phyloP scores from a whole-genome alignment of 2,888 invertebrate species.

The Selenia dentaria region DNA sequence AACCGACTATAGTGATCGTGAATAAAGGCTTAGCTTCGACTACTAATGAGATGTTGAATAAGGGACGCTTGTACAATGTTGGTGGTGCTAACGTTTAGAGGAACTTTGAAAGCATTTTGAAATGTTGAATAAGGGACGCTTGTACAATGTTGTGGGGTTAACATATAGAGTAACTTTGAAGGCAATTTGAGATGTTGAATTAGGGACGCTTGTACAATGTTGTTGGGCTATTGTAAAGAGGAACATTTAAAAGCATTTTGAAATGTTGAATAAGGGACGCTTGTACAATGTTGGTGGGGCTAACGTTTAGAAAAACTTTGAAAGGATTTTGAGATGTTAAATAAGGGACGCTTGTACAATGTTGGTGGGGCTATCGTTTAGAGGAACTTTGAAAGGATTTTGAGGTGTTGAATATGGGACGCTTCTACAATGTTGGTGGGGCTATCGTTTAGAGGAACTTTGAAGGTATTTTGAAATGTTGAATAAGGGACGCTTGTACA shows the following conservation, averaged over 20 bases:
- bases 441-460: no score
- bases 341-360: conserved; percentile 37
- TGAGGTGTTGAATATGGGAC: conserved; percentile 21
- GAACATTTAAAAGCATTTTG: no score
- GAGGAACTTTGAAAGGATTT: background rate
- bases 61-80: conserved; percentile 39
- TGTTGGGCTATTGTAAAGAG: no score
- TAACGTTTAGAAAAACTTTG: background rate
- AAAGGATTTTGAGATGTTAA: conserved; percentile 22
- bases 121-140: conserved; percentile 31
- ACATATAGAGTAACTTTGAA: background rate
- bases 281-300: conserved; percentile 40
- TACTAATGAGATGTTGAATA: conserved; percentile 36
- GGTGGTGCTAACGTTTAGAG: conserved; percentile 20
- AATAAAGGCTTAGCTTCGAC: conserved; percentile 82
- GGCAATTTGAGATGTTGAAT: background rate
- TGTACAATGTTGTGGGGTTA: conserved; percentile 39
- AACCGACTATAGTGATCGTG: conserved; percentile 79
- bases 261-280: conserved; percentile 32
- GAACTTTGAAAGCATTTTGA: conserved; percentile 15
- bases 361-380: conserved; percentile 32
- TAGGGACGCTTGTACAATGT: conserved; percentile 37
- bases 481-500: conserved; percentile 37
- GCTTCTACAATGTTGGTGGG: conserved; percentile 34
- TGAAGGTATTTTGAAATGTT: no score